Conservation (phyloP, 2,113 vertebrate genomes). For the Cyanoderma ruficeps region DNA sequence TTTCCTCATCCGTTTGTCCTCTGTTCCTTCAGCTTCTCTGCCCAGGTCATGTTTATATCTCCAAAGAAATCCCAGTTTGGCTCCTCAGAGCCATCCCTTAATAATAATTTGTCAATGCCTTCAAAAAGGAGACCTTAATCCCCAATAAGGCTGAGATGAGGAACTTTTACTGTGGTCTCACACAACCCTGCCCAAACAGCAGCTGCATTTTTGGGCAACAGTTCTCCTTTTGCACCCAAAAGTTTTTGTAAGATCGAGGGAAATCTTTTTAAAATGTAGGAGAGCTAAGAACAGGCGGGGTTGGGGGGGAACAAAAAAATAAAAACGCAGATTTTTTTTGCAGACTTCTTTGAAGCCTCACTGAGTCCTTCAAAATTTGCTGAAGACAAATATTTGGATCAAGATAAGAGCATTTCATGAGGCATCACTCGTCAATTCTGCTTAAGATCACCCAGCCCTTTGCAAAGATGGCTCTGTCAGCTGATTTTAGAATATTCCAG, state of each 20-base stretch:
- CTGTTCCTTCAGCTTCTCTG: background rate
- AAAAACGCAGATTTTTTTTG: background rate
- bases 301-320: no score
- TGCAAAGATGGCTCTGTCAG: slow-evolving; percentile 16
- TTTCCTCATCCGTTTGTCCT: background rate
- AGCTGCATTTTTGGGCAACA: background rate
- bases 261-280: background rate
- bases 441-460: background rate
- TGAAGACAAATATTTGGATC: slow-evolving; percentile 22
- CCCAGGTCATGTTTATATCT: fast-evolving
- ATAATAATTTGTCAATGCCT: background rate
- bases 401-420: background rate
- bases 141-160: background rate
- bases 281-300: background rate
- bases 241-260: fast-evolving
- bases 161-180: background rate
- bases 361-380: background rate
- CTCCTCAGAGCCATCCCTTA: background rate
- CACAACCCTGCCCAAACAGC: background rate
- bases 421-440: background rate
- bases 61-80: background rate
- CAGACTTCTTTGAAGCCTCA: background rate
- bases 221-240: background rate
- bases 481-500: slow-evolving; percentile 38
- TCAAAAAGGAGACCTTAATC: background rate